Conservation (phyloP, 1,140 invertebrate species). For the Parasteatoda tepidariorum region DNA sequence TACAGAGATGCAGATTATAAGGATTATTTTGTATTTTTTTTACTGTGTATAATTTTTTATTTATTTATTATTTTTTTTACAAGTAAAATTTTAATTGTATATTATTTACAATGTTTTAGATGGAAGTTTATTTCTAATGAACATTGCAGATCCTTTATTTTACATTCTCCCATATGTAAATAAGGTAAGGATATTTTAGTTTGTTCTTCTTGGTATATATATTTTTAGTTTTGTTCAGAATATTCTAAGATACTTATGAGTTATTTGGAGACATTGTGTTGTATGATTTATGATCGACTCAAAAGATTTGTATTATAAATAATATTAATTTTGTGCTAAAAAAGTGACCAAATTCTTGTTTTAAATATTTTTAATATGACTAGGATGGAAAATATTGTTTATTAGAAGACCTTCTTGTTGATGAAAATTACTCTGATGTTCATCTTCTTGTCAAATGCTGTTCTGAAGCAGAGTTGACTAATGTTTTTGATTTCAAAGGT, state of each 20-base stretch:
- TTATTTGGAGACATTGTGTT: no score
- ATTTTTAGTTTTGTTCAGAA: no score
- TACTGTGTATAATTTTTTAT: neutral
- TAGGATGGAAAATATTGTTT: constrained; percentile 37
- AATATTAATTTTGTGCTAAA: neutral
- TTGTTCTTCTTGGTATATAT: no score
- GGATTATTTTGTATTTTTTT: neutral
- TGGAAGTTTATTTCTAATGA: constrained; percentile 34
- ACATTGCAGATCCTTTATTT: constrained; percentile 40
- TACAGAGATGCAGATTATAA: no score
- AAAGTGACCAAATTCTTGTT: neutral
- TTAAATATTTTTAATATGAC: no score
- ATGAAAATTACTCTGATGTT: constrained; percentile 32
- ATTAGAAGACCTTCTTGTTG: constrained; percentile 33
- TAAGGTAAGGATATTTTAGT: constrained; percentile 13
- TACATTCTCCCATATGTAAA: constrained; percentile 38
- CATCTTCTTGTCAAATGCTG: constrained; percentile 29
- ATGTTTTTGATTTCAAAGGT: constrained; percentile 51
- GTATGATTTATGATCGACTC: no score
- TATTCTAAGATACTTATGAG: no score
- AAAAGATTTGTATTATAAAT: no score
- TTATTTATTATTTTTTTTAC: neutral
- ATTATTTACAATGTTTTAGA: constrained; percentile 21
- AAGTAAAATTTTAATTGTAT: neutral
- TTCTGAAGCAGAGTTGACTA: constrained; percentile 3